phyloP scores from a whole-genome alignment of 92 coral and sea anemone species.

The Galaxea fascicularis region DNA sequence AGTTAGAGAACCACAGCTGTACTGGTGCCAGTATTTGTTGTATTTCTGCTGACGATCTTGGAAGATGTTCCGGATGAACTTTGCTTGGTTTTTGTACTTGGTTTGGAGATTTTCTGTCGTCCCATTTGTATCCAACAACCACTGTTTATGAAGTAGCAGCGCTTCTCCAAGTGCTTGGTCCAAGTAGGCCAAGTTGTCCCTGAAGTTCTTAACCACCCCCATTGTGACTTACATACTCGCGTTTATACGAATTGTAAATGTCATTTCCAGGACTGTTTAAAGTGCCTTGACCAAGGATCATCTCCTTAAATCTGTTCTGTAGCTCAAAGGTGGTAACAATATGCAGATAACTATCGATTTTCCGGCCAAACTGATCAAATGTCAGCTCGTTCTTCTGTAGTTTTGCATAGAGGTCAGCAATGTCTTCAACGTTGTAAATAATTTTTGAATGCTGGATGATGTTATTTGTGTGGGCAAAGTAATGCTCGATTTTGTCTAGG shows the following conservation, averaged over 20 bases:
- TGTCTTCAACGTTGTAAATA: slow-evolving; percentile 27
- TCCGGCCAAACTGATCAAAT: slow-evolving; percentile 19
- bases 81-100: slow-evolving; percentile 22
- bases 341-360: slow-evolving; percentile 13
- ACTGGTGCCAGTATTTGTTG: slow-evolving; percentile 23
- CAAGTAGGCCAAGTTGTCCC: slow-evolving; percentile 22
- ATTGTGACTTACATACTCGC: slow-evolving; percentile 27
- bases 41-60: slow-evolving; percentile 16
- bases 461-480: slow-evolving; percentile 14
- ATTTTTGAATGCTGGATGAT: slow-evolving; percentile 17
- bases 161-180: slow-evolving; percentile 33
- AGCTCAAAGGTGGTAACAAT: slow-evolving; percentile 7
- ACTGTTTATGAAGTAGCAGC: slow-evolving; percentile 23
- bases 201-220: slow-evolving; percentile 24
- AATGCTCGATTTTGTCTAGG: slow-evolving; percentile 14
- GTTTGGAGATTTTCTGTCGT: slow-evolving; percentile 3
- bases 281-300: slow-evolving; percentile 38
- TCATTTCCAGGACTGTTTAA: slow-evolving; percentile 33
- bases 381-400: slow-evolving; percentile 32
- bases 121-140: slow-evolving; percentile 27
- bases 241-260: slow-evolving; percentile 30
- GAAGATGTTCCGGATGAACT: slow-evolving; percentile 22
- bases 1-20: slow-evolving; percentile 11
- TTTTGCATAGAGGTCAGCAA: slow-evolving; percentile 33
- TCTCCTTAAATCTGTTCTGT: slow-evolving; percentile 30